These are phyloP conservation scores for Temnopleurus reevesii DNA, from an alignment of 53 echinoderm and acorn worm genomes.

Conservation along the genomic window DNA sequence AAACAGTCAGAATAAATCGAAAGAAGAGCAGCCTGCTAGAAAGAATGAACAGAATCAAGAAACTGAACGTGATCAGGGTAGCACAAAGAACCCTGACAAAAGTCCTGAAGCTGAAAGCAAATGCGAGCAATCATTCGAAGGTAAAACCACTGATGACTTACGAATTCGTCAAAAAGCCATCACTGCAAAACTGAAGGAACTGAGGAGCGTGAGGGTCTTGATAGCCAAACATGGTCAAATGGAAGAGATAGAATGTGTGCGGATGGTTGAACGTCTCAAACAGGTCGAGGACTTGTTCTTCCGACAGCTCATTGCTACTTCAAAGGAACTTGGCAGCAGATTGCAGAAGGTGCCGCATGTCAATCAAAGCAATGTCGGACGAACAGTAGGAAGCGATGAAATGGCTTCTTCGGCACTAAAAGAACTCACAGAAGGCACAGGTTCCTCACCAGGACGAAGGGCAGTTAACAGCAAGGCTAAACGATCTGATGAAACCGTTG, in stretches of 20 bases:
- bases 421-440: neutral
- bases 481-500: conserved; percentile 14
- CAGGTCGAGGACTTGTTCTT: conserved; percentile 44
- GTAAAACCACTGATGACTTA: neutral
- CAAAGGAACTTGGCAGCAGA: neutral
- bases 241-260: conserved; percentile 11
- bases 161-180: conserved; percentile 2
- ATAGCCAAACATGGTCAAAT: conserved; percentile 35
- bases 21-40: neutral
- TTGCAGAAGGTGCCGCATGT: neutral
- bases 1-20: neutral
- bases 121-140: neutral
- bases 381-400: neutral
- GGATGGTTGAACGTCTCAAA: conserved; percentile 13
- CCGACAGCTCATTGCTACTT: neutral
- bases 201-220: conserved; percentile 25
- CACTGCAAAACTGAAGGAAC: conserved; percentile 10
- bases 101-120: neutral
- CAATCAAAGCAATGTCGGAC: neutral
- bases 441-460: no score
- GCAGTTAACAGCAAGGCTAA: neutral
- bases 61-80: neutral
- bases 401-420: neutral
- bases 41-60: neutral
- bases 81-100: neutral